These are phyloP conservation scores for Palythoa grandiflora DNA, from an alignment of 92 coral and sea anemone genomes.

Conservation along the genomic window DNA sequence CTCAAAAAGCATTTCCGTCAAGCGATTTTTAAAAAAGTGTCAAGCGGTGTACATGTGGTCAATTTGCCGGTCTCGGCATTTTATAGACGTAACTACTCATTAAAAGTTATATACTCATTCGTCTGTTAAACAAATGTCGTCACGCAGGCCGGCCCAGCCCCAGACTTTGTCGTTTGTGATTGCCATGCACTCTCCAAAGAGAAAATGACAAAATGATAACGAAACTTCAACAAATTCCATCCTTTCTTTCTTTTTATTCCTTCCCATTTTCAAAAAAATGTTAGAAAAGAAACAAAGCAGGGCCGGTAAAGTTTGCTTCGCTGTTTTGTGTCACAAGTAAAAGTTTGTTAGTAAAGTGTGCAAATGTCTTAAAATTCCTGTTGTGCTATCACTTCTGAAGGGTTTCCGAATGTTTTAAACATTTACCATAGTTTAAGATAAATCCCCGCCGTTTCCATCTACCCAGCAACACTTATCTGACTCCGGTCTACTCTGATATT, in stretches of 20 bases:
- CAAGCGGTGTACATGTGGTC: not conserved
- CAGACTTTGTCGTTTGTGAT: not conserved
- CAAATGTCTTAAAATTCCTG: slow-evolving; percentile 2
- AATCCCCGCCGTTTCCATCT: not conserved
- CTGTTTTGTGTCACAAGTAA: not conserved
- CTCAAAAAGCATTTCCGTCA: not conserved
- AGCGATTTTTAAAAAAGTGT: not conserved
- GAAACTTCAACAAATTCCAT: too few species aligned
- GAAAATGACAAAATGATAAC: not conserved
- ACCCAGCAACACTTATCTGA: slow-evolving; percentile 8
- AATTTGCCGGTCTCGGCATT: not conserved
- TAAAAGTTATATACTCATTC: too few species aligned
- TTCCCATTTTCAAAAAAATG: not conserved
- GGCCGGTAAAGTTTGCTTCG: not conserved
- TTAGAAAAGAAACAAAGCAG: not conserved
- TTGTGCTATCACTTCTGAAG: not conserved
- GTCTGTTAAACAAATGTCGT: not conserved
- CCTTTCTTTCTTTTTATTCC: not conserved
- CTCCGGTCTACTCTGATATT: not conserved
- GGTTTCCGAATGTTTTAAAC: slow-evolving; percentile 40
- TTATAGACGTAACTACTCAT: not conserved
- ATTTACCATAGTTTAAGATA: slow-evolving; percentile 34
- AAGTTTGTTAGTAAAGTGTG: not conserved
- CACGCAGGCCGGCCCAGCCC: not conserved
- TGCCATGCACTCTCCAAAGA: not conserved